Conservation (phyloP, 2,888 invertebrate genomes). For the Pterostichus madidus region DNA sequence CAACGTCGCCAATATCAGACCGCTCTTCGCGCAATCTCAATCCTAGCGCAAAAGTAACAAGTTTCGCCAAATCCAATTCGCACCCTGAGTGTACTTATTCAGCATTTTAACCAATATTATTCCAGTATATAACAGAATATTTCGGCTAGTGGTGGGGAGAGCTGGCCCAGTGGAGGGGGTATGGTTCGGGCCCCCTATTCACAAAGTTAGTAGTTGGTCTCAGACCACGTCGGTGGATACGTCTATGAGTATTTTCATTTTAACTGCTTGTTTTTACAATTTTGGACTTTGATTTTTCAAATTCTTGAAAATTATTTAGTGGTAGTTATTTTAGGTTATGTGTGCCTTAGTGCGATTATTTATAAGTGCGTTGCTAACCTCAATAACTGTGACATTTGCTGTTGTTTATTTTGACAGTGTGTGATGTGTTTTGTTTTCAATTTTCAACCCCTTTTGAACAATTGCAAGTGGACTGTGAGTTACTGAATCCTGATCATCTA, state of each 20-base stretch:
- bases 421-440: background rate
- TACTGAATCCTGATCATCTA: too few species aligned
- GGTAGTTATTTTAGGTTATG: background rate
- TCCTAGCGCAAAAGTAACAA: conserved; percentile 4
- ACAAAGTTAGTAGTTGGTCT: conserved; percentile 55
- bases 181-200: conserved; percentile 61
- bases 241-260: conserved; percentile 51
- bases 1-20: too few species aligned
- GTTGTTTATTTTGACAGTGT: conserved; percentile 8
- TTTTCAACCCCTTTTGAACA: too few species aligned
- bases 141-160: conserved; percentile 67
- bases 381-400: background rate
- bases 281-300: conserved; percentile 37
- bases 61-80: background rate
- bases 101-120: conserved; percentile 71
- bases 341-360: conserved; percentile 11
- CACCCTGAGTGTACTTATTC: too few species aligned
- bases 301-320: conserved; percentile 9
- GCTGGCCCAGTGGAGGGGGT: conserved; percentile 68
- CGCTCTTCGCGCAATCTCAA: background rate
- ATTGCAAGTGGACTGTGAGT: too few species aligned
- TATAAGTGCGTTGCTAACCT: background rate
- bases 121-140: conserved; percentile 72
- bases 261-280: conserved; percentile 40
- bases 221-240: conserved; percentile 43